Evolutionary conservation across 2,797 vertebrate species (phyloP).

Genomic region (Podargus strigoides): DNA sequence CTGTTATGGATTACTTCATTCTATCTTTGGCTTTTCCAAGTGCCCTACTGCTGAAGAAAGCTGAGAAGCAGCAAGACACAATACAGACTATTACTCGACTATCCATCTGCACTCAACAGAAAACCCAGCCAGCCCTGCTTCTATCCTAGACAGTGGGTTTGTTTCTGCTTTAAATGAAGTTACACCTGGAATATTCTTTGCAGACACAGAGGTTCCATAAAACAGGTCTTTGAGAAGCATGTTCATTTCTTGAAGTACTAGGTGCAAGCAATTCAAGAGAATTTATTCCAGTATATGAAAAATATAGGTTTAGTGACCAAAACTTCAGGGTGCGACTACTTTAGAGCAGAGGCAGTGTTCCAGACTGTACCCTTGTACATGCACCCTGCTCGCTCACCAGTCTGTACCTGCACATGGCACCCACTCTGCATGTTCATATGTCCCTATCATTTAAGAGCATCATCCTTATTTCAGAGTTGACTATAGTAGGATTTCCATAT

Average conservation of each 20-base stretch:
- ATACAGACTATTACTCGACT: neutral
- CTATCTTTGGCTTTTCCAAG: neutral
- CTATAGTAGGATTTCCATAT: neutral
- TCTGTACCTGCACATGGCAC: rapidly evolving
- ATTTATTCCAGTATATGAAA: neutral
- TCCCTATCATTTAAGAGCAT: neutral
- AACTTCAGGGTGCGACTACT: neutral
- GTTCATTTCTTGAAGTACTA: neutral
- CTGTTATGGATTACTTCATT: neutral
- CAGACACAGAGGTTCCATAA: neutral
- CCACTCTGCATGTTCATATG: rapidly evolving
- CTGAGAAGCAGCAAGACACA: neutral
- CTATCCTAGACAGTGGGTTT: neutral
- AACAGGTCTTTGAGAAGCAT: neutral
- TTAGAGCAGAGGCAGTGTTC: neutral
- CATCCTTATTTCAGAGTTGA: neutral
- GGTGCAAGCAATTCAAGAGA: neutral
- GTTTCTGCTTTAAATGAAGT: neutral
- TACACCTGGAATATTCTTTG: neutral
- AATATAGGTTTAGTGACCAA: neutral
- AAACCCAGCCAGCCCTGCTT: neutral
- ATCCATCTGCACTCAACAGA: neutral
- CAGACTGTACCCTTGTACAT: neutral
- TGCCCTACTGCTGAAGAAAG: neutral
- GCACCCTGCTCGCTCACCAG: rapidly evolving